Evolutionary conservation across 2,888 invertebrate species (phyloP).

Genomic region (Sarcophaga variegata): DNA sequence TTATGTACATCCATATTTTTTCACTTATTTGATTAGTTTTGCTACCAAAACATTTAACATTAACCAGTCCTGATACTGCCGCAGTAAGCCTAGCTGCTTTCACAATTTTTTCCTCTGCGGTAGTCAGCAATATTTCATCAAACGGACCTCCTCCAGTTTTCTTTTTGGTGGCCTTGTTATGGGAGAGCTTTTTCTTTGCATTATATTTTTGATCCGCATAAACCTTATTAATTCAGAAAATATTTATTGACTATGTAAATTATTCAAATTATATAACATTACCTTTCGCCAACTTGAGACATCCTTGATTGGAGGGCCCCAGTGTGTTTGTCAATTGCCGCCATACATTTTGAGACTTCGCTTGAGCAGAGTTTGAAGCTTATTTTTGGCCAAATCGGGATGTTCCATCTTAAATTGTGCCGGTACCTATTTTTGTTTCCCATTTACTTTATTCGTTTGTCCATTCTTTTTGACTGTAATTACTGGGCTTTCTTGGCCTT

Average conservation of each 20-base stretch:
- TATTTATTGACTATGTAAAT: conserved; percentile 13
- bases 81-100: conserved; percentile 59
- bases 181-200: conserved; percentile 59
- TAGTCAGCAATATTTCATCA: conserved; percentile 51
- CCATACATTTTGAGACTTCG: no score
- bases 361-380: no score
- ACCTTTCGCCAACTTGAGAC: conserved; percentile 46
- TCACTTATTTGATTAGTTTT: background rate
- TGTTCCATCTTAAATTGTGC: background rate
- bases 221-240: conserved; percentile 32
- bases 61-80: conserved; percentile 45
- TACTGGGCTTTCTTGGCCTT: no score
- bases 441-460: background rate
- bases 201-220: conserved; percentile 63
- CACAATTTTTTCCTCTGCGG: conserved; percentile 61
- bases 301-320: conserved; percentile 36
- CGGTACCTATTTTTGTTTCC: background rate
- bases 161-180: conserved; percentile 52
- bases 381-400: background rate
- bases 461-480: no score
- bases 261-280: conserved; percentile 5
- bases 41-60: conserved; percentile 42
- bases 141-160: conserved; percentile 61
- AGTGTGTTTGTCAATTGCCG: conserved; percentile 34
- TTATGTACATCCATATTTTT: no score